Base-by-base conservation (phyloP, 2,888 invertebrate species). In the Steinernema carpocapsae region DNA sequence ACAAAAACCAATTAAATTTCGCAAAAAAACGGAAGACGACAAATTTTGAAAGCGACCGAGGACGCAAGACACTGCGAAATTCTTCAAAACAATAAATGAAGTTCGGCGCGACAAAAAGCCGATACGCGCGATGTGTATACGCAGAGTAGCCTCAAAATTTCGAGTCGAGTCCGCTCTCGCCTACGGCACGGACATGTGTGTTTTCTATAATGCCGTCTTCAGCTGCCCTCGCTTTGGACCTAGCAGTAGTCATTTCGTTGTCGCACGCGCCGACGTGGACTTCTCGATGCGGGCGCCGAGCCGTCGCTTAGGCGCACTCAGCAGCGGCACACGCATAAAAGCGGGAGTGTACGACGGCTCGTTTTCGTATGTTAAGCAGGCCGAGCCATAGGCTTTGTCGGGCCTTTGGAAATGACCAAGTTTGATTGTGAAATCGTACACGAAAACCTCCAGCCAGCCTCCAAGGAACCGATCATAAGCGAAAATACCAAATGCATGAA, bases 161-260 rank as follows among this genome's bases (percentile, higher is more conserved):
- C 52, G 52, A 52, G 26, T 64, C 64, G 12, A 48, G 48, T 48
- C 48, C 48, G 48, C 64, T 17, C 64, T 64, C 64, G 64, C 26
- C 64, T n/a, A 64, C 64, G 64, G 64, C 64, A 29, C 32, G 32
- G 48, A 19, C 64, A 32, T 64, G 64, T 64, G 64, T 64, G 64
- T 64, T 64, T 64, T 64, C 64, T 64, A 64, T 64, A 32, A 64
- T 64, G 64, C 64, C 64, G 64, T 64, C 64, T 64, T 64, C 64
- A 64, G 64, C 26, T 64, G 64, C 64, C 29, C 32, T 64, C 64
- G 64, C 64, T 64, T 26, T 32, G 64, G 64, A 24, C 64, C 64
- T 32, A 22, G 64, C 64, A 64, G 37, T 32, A 14, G 64, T 29
- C 64, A 32, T 64, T 64, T 64, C 64, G 56, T 56, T 56, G 56